Percentiles rank a stretch among this genome's conserved stretches.
phyloP scores from a whole-genome alignment of 2,797 vertebrate species.

The Cirrhinus mrigala region DNA sequence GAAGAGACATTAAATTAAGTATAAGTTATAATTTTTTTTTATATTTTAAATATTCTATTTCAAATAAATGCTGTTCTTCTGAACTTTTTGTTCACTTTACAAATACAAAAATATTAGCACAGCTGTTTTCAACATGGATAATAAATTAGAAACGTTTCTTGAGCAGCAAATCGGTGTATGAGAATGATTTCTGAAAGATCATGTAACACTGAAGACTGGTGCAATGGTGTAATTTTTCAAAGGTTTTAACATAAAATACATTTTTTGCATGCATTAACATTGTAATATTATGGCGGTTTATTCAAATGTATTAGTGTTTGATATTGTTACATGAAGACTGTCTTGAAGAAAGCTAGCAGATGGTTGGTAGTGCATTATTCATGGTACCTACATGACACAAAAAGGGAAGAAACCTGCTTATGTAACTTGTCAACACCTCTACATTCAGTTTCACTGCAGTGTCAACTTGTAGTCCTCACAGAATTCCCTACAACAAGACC shows the following conservation, averaged over 20 bases:
- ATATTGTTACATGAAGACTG: background rate
- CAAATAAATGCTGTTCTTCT: background rate
- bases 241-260: background rate
- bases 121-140: background rate
- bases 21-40: no score
- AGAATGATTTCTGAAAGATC: background rate
- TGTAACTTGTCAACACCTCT: slow-evolving; percentile 42
- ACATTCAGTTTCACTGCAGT: slow-evolving; percentile 35
- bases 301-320: background rate
- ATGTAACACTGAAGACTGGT: background rate
- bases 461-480: slow-evolving; percentile 14
- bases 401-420: slow-evolving; percentile 34
- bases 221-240: background rate
- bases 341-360: slow-evolving; percentile 40
- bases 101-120: background rate
- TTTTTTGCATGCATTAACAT: background rate
- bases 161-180: background rate
- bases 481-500: slow-evolving; percentile 20
- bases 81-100: no score
- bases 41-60: no score
- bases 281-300: background rate
- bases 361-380: slow-evolving; percentile 43
- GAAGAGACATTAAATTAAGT: no score
- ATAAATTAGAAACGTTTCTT: background rate
- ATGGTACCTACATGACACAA: slow-evolving; percentile 31